These are phyloP conservation scores for Chromoteleia sp. DNA, from an alignment of 2,888 invertebrate genomes.

Conservation along the genomic window DNA sequence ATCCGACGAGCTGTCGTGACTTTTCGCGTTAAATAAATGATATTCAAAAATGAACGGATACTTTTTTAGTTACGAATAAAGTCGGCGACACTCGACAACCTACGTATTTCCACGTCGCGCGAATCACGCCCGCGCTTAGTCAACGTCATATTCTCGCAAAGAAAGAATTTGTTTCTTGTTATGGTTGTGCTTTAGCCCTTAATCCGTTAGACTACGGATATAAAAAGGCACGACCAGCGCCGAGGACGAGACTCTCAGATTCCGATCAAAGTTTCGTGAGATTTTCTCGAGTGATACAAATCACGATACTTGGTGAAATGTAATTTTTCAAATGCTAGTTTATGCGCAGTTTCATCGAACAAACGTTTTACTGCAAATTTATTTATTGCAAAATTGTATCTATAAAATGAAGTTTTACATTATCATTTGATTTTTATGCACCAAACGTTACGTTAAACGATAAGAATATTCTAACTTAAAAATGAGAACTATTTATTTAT, in stretches of 20 bases:
- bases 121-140: conserved; percentile 48
- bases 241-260: conserved; percentile 48
- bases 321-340: conserved; percentile 13
- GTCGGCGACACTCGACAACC: conserved; percentile 51
- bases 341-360: not conserved
- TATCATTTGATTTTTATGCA: not conserved
- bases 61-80: conserved; percentile 63
- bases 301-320: conserved; percentile 32
- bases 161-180: conserved; percentile 53
- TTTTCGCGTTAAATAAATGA: conserved; percentile 59
- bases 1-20: conserved; percentile 50
- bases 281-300: conserved; percentile 45
- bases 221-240: conserved; percentile 45
- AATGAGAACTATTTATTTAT: too few relatives aligned
- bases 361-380: not conserved
- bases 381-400: not conserved
- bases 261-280: conserved; percentile 56
- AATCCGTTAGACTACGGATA: conserved; percentile 45
- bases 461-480: too few relatives aligned
- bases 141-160: conserved; percentile 45
- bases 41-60: conserved; percentile 55
- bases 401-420: too few relatives aligned
- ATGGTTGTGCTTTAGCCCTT: conserved; percentile 53
- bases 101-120: conserved; percentile 42
- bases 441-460: too few relatives aligned